Conservation (phyloP, 2,888 invertebrate genomes). For the Conistra vaccinii region DNA sequence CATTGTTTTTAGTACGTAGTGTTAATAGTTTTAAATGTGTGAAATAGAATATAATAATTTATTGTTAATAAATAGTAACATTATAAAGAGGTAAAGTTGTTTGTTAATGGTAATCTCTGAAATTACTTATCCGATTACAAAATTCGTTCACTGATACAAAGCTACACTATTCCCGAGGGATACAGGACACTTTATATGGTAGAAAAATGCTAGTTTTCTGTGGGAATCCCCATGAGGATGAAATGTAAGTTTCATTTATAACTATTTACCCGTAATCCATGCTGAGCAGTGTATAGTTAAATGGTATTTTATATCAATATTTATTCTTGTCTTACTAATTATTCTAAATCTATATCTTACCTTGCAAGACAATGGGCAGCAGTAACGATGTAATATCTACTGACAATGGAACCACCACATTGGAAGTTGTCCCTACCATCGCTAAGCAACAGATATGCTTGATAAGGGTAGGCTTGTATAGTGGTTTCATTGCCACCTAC, state of each 20-base stretch:
- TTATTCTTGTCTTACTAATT: background rate
- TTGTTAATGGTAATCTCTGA: background rate
- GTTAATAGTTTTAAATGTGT: no score
- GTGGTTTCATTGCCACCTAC: conserved; percentile 84
- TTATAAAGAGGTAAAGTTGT: background rate
- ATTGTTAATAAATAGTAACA: no score
- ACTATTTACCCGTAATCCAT: background rate
- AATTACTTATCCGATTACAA: background rate
- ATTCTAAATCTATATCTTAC: conserved; percentile 69
- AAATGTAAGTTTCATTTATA: background rate
- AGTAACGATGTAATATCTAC: conserved; percentile 78
- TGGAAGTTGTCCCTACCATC: conserved; percentile 75
- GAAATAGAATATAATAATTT: no score
- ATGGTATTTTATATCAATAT: background rate
- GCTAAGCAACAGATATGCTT: conserved; percentile 80
- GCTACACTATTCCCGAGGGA: background rate
- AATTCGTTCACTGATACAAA: background rate
- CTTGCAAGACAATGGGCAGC: conserved; percentile 87
- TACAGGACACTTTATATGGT: background rate
- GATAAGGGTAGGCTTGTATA: conserved; percentile 81
- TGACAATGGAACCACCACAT: conserved; percentile 88
- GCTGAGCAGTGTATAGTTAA: background rate
- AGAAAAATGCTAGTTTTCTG: background rate
- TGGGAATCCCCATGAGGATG: no score
- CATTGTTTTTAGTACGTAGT: no score